phyloP scores from a whole-genome alignment of 37 sponge, comb jelly and placozoan genomes.

The Eunapius fragilis region DNA sequence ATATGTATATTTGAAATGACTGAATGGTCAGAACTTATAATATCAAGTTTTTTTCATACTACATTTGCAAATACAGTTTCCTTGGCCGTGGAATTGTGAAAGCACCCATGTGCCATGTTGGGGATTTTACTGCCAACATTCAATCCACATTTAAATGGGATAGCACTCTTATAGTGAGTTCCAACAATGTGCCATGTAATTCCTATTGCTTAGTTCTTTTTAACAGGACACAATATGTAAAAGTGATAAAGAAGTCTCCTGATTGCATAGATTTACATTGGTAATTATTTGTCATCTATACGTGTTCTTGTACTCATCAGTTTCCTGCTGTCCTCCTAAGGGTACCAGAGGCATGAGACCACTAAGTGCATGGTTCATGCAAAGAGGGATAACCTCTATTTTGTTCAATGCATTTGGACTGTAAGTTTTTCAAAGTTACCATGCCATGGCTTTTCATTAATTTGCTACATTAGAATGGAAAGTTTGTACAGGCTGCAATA shows the following conservation, averaged over 20 bases:
- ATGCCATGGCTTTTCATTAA: not conserved
- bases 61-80: constrained; percentile 10
- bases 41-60: too few species aligned
- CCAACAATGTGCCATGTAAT: not conserved
- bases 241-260: not conserved
- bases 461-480: constrained; percentile 25
- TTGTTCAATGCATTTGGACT: constrained; percentile 1
- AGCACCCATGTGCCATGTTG: constrained; percentile 19
- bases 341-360: constrained; percentile 15
- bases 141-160: not conserved
- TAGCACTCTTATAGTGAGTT: not conserved
- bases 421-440: constrained; percentile 3
- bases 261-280: not conserved
- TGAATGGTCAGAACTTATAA: too few species aligned
- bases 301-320: not conserved
- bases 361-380: constrained; percentile 17
- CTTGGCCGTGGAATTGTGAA: constrained; percentile 30
- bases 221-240: not conserved
- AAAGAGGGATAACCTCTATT: constrained; percentile 25
- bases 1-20: not conserved
- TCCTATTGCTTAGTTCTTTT: not conserved
- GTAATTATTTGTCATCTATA: not conserved
- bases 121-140: not conserved
- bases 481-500: constrained; percentile 36
- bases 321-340: not conserved